Base-by-base conservation (phyloP, 2,797 vertebrate species). In the Podargus strigoides region DNA sequence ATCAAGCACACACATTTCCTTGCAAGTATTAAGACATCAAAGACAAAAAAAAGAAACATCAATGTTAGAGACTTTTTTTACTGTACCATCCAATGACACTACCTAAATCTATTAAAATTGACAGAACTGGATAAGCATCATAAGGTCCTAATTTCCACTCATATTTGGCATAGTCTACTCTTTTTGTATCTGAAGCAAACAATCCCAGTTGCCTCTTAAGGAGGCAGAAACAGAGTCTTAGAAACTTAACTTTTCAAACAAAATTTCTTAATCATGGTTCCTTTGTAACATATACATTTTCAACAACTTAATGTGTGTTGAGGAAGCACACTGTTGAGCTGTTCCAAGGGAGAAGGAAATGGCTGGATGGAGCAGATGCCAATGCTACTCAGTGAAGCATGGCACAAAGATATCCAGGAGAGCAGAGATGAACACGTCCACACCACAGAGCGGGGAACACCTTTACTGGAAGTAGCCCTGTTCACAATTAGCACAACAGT, bases 361-460 rank as follows among this genome's bases (percentile, higher is more conserved):
- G 0, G 5, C 5, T 6, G 60, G 14, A 10, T 10, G n/a, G 36
- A 63, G 44, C 32, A 60, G 41, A n/a, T 30, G 30, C 69, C 6
- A 1, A 10, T 32, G 10, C 6, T 3, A 23, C 17, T 3, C 50
- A 32, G 27, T 7, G 34, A 59, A 64, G 32, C 8, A 8, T 12
- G 49, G 60, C 18, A 46, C 1, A 0, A 2, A 39, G 53, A 5
- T 0, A 22, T 7, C 36, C 3, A 3, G 46, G 21, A 13, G 41
- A 50, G 42, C 69, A 32, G 60, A 34, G 49, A 9, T 8, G 23
- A 32, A 13, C 4, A 0, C 1, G 21, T 14, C 49, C 72, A 26
- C 47, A 4, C 12, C 2, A 27, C 2, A 8, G 52, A 19, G 50
- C 0, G 9, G 23, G 22, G 36, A 66, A 58, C 3, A 3, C 34